A percentile compares a stretch with the other conserved stretches of the same genome.
Conservation (phyloP, 2,113 vertebrate species). For the Leucosticte australis region DNA sequence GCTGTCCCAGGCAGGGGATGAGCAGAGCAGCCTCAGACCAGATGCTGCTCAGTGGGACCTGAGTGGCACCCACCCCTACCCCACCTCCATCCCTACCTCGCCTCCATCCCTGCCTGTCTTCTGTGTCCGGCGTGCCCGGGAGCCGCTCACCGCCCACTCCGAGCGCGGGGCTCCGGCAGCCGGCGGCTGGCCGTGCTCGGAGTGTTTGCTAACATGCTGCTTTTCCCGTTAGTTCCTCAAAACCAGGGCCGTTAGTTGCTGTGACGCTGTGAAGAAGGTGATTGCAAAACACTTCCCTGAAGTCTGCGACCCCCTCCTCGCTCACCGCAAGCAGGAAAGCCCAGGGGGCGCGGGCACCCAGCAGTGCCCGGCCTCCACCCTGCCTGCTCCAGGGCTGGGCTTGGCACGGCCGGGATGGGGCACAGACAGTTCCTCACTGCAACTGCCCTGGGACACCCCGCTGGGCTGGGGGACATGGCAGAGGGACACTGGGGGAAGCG, state of each 20-base stretch:
- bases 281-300: conserved; percentile 70
- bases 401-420: neutral
- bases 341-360: neutral
- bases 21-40: neutral
- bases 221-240: conserved; percentile 57
- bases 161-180: neutral
- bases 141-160: neutral
- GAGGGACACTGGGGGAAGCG: too few species aligned
- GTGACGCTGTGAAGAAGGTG: conserved; percentile 55
- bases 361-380: neutral
- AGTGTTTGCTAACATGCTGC: conserved; percentile 13
- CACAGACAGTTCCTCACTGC: neutral
- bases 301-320: neutral
- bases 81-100: neutral
- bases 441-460: accelerated
- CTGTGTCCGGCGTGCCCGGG: neutral
- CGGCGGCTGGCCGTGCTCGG: neutral
- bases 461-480: neutral
- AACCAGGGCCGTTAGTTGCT: conserved; percentile 64
- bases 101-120: neutral
- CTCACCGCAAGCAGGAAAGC: conserved; percentile 24
- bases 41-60: neutral
- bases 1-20: neutral
- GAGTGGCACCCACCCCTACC: neutral
- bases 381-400: neutral